These are phyloP conservation scores for Pyrrhura leucotis DNA, from an alignment of 2,797 vertebrate species.

Conservation along the genomic window DNA sequence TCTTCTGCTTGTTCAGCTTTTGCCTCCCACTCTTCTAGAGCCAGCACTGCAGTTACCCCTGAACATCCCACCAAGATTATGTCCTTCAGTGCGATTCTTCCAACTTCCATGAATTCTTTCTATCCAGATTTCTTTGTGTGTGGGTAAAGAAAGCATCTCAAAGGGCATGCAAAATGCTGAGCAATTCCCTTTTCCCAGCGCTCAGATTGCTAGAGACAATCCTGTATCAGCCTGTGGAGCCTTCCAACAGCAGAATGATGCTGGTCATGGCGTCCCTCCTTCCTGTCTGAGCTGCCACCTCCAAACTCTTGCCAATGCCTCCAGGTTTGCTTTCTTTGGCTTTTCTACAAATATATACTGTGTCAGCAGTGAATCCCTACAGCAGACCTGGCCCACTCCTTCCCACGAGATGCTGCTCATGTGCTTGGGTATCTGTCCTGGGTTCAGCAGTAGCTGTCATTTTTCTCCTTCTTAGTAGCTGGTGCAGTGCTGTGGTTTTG, in stretches of 20 bases:
- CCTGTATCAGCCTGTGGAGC: background rate
- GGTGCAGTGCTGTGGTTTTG: no score
- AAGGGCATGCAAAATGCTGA: background rate
- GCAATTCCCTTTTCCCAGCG: background rate
- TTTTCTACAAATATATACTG: accelerated
- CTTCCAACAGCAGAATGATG: background rate
- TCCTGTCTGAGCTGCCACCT: background rate
- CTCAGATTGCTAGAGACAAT: background rate
- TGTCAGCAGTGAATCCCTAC: background rate
- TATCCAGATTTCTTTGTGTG: background rate
- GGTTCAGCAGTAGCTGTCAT: no score
- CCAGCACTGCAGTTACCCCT: background rate
- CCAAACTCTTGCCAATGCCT: background rate
- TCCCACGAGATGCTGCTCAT: background rate
- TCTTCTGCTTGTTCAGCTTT: background rate
- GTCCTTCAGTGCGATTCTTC: background rate
- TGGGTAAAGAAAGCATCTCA: background rate
- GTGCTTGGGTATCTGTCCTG: background rate
- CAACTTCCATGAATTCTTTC: background rate
- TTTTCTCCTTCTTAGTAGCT: no score
- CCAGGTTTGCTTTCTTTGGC: background rate
- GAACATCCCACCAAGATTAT: accelerated
- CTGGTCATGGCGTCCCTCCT: accelerated
- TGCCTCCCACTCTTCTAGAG: background rate
- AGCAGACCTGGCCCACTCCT: background rate